These are phyloP conservation scores for Dipodomys spectabilis DNA, from an alignment of 2,113 vertebrate species.

Conservation along the genomic window DNA sequence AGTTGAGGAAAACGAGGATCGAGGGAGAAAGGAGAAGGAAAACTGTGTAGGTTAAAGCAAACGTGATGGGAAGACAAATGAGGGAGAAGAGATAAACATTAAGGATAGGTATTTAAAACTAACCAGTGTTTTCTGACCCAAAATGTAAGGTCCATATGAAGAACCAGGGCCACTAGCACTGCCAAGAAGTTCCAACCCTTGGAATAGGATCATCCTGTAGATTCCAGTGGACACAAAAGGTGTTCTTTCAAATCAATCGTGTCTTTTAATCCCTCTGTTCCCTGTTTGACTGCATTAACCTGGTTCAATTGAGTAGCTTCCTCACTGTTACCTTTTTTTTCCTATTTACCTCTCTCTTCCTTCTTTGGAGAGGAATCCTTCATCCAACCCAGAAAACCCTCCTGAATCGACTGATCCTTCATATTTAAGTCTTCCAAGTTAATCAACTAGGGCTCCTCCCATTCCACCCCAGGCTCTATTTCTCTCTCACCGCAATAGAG, in stretches of 20 bases:
- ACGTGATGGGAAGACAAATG: background rate
- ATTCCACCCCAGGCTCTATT: accelerated
- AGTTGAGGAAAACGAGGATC: background rate
- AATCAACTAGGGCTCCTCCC: background rate
- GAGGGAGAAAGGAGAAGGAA: accelerated
- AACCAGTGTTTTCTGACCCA: background rate
- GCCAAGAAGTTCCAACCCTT: background rate
- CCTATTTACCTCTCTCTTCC: background rate
- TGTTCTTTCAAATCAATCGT: background rate
- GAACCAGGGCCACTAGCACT: background rate
- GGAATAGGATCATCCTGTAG: background rate
- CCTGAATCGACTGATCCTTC: background rate
- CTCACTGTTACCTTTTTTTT: background rate
- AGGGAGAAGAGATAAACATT: accelerated
- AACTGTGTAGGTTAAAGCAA: background rate
- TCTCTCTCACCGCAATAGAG: background rate
- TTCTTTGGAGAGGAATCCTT: background rate
- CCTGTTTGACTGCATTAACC: background rate
- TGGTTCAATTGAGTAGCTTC: accelerated
- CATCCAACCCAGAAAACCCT: background rate
- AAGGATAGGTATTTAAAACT: background rate
- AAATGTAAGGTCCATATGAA: background rate
- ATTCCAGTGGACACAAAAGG: accelerated
- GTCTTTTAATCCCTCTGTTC: accelerated
- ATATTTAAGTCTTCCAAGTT: background rate